Evolutionary conservation across 2,113 vertebrate genomes (phyloP).

Genomic region (Martes martes): DNA sequence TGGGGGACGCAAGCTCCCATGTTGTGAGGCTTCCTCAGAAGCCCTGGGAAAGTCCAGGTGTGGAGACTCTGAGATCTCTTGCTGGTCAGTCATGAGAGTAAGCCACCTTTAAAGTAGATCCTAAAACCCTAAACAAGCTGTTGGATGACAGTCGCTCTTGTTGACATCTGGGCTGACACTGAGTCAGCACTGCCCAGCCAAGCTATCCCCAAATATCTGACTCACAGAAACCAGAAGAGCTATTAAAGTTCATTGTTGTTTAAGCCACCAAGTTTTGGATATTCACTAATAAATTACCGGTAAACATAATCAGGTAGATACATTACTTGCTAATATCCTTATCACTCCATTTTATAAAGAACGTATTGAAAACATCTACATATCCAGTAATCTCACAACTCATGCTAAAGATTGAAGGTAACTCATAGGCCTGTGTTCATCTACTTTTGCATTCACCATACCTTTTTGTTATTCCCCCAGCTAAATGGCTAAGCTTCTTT

Average conservation of each 20-base stretch:
- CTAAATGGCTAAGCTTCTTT: background rate
- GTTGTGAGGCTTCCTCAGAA: background rate
- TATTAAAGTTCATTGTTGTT: background rate
- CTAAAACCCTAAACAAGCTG: background rate
- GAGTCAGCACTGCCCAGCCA: background rate
- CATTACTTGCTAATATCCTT: background rate
- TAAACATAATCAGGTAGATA: background rate
- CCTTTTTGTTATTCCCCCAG: background rate
- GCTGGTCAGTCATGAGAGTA: background rate
- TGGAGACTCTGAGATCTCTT: background rate
- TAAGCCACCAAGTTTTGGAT: background rate
- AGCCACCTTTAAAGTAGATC: background rate
- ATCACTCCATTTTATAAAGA: background rate
- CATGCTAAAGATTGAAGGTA: background rate
- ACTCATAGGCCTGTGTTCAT: background rate
- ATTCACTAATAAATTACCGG: background rate
- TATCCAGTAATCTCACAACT: background rate
- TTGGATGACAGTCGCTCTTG: background rate
- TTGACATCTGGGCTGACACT: background rate
- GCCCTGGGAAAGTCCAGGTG: background rate
- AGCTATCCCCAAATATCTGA: background rate
- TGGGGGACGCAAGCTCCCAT: background rate
- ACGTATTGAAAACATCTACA: background rate
- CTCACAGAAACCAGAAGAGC: background rate
- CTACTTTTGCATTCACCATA: background rate